phyloP scores from a whole-genome alignment of 2,113 vertebrate genomes.

The Naja naja region DNA sequence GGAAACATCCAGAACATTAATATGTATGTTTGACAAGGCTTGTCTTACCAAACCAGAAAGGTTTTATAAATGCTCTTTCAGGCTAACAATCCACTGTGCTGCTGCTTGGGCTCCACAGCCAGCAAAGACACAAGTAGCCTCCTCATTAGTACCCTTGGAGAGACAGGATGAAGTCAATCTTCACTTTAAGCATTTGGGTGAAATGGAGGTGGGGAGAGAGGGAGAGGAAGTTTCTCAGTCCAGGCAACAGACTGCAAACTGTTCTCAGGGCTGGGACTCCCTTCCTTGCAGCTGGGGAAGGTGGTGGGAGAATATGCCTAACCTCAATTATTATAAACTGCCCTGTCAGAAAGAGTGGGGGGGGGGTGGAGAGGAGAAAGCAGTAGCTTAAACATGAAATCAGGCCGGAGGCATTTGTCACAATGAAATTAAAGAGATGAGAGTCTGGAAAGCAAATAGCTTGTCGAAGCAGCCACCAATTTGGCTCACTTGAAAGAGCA shows the following conservation, averaged over 20 bases:
- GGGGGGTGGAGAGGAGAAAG: not conserved
- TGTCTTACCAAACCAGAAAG: not conserved
- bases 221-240: not conserved
- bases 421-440: conserved; percentile 28
- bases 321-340: conserved; percentile 32
- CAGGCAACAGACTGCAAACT: not conserved
- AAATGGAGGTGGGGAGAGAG: not conserved
- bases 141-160: not conserved
- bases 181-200: not conserved
- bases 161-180: not conserved
- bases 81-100: not conserved
- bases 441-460: conserved; percentile 6
- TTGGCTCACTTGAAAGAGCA: conserved; percentile 4
- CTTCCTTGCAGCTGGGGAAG: not conserved
- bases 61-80: not conserved
- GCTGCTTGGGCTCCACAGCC: not conserved
- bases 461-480: not conserved
- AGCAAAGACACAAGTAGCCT: not conserved
- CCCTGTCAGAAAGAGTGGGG: not conserved
- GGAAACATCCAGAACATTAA: not conserved
- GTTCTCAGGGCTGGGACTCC: not conserved
- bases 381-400: conserved; percentile 12
- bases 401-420: conserved; percentile 21
- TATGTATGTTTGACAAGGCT: not conserved
- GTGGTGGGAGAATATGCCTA: not conserved